These are phyloP conservation scores for Rapana venosa DNA, from an alignment of 2,888 invertebrate genomes.

Conservation along the genomic window DNA sequence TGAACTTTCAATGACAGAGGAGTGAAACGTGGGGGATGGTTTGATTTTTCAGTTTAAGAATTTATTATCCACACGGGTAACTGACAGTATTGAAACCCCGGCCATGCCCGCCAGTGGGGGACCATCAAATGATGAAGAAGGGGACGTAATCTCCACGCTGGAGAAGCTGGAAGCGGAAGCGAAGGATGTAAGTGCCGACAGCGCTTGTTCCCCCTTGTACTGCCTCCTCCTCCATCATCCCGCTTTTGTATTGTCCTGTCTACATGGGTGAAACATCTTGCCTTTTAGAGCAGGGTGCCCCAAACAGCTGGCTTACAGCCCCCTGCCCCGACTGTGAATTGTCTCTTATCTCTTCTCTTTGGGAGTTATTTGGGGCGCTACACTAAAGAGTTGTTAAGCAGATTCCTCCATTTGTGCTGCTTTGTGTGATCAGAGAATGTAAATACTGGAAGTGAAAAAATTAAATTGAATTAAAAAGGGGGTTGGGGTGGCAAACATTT, in stretches of 20 bases:
- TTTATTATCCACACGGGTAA: constrained; percentile 42
- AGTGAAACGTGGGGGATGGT: constrained; percentile 12
- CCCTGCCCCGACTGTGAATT: too few species aligned
- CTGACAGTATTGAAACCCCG: constrained; percentile 47
- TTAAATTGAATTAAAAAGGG: too few species aligned
- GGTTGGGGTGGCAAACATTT: too few species aligned
- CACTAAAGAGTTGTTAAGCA: too few species aligned
- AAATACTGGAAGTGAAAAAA: too few species aligned
- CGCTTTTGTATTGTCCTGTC: constrained; percentile 26
- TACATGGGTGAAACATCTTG: constrained; percentile 27
- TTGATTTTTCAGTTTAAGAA: constrained; percentile 50
- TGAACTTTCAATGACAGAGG: too few species aligned
- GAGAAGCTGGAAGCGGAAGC: constrained; percentile 85
- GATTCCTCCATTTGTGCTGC: too few species aligned
- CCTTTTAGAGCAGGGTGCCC: not conserved
- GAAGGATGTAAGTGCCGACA: constrained; percentile 83
- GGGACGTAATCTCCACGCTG: constrained; percentile 86
- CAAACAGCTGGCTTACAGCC: too few species aligned
- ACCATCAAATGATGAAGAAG: constrained; percentile 75
- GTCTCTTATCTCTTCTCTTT: too few species aligned
- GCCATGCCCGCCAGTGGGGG: constrained; percentile 62
- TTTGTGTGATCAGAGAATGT: too few species aligned
- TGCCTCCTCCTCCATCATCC: not conserved
- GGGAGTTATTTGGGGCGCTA: too few species aligned
- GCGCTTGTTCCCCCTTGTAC: not conserved